A percentile compares a stretch with the other conserved stretches of the same genome.
phyloP scores from a whole-genome alignment of 1,140 invertebrate species.

The Calosoma granatense region DNA sequence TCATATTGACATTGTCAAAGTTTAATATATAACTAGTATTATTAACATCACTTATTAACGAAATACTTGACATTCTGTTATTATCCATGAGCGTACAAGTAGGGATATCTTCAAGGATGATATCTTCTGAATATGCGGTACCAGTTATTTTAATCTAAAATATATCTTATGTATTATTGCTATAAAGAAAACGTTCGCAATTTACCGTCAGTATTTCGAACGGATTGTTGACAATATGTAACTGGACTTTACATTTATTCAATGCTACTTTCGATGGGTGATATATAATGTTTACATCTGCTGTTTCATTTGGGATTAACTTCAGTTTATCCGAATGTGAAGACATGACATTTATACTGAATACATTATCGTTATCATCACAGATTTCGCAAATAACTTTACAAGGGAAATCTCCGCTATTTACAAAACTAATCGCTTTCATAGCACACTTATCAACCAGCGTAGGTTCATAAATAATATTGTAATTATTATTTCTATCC shows the following conservation, averaged over 20 bases:
- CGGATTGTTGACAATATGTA: conserved; percentile 25
- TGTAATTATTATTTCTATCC: not conserved
- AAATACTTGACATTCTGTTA: not conserved
- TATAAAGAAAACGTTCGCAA: not conserved
- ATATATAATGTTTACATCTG: conserved; percentile 17
- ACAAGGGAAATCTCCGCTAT: conserved; percentile 21
- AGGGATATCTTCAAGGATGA: conserved; percentile 17
- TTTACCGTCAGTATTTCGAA: conserved; percentile 23
- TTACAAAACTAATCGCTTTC: conserved; percentile 18
- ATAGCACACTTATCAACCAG: conserved; percentile 12
- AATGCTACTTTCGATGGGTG: conserved; percentile 11
- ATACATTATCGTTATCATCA: conserved; percentile 8
- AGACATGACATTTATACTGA: conserved; percentile 13
- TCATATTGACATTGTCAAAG: conserved; percentile 21
- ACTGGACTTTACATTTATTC: conserved; percentile 13
- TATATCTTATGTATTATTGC: not conserved
- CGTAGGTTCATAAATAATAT: conserved; percentile 18
- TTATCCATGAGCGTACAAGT: not conserved
- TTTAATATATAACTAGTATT: conserved; percentile 18
- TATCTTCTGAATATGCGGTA: conserved; percentile 17
- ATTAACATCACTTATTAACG: not conserved
- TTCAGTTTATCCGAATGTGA: conserved; percentile 17
- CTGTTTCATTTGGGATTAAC: conserved; percentile 14
- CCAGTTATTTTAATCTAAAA: conserved; percentile 18
- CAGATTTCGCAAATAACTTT: conserved; percentile 21